Conservation (phyloP, 1,140 invertebrate genomes). For the Zaprionus tsacasi region DNA sequence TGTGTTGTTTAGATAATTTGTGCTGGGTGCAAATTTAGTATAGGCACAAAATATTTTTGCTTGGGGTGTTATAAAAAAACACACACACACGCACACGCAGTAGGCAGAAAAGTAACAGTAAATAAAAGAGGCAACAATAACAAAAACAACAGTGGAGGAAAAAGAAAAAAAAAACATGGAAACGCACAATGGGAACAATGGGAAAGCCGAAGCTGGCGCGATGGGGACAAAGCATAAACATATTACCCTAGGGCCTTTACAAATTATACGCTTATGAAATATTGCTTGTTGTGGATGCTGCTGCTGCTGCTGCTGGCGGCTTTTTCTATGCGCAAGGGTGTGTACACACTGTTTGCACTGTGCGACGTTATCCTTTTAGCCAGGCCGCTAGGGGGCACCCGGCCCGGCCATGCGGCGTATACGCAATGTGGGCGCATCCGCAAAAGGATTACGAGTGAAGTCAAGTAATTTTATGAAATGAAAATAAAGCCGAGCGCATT, state of each 20-base stretch:
- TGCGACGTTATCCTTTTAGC: constrained; percentile 8
- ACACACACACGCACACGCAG: constrained; percentile 1
- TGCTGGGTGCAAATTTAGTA: constrained; percentile 35
- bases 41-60: constrained; percentile 33
- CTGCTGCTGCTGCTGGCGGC: background rate
- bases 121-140: constrained; percentile 24
- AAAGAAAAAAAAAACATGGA: background rate
- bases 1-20: constrained; percentile 28
- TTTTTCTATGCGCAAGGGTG: background rate
- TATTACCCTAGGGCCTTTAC: constrained; percentile 64
- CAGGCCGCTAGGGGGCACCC: constrained; percentile 1
- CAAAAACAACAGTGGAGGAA: constrained; percentile 10
- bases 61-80: constrained; percentile 29
- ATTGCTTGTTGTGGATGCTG: constrained; percentile 38
- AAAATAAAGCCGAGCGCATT: constrained; percentile 37
- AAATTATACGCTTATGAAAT: constrained; percentile 68
- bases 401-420: constrained; percentile 18
- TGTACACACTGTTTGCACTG: background rate
- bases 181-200: constrained; percentile 21
- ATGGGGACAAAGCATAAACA: constrained; percentile 48
- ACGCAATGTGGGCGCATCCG: constrained; percentile 27
- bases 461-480: constrained; percentile 49
- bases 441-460: constrained; percentile 48
- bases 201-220: background rate
- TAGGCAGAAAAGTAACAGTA: background rate